These are phyloP conservation scores for roundworm (Caenorhabditis elegans) DNA, from an alignment of 1,140 invertebrate genomes.

Conservation along the genomic window DNA sequence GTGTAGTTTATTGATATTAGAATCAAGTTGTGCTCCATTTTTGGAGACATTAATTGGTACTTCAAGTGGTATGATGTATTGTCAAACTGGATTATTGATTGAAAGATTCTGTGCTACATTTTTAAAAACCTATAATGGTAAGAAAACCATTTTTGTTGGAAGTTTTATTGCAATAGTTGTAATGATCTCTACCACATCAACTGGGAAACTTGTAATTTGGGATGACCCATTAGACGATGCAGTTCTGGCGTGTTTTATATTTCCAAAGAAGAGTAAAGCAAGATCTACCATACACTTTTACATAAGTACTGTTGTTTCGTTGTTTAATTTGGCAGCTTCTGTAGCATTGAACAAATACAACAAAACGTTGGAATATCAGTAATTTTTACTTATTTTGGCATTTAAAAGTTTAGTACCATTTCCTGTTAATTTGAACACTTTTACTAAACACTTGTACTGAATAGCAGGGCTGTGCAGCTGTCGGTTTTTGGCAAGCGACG, in stretches of 20 bases:
- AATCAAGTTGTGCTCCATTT: background rate
- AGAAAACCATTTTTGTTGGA: background rate
- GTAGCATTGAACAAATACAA: background rate
- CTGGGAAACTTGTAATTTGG: background rate
- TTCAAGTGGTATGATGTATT: background rate
- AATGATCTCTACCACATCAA: background rate
- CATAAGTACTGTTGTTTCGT: background rate
- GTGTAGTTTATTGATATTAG: background rate
- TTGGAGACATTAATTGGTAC: background rate
- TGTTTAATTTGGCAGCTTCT: background rate
- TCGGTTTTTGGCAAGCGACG: background rate
- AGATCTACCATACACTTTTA: background rate
- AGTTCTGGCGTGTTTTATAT: background rate
- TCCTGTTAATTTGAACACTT: no score
- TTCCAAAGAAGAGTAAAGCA: background rate
- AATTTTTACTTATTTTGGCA: background rate
- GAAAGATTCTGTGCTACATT: background rate
- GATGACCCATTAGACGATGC: background rate
- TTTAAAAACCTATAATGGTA: background rate
- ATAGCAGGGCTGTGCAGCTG: no score
- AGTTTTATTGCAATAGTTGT: background rate
- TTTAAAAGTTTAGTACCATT: no score
- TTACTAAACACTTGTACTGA: no score
- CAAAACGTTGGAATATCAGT: slow-evolving; percentile 7
- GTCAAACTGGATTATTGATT: background rate